A percentile compares a stretch with the other conserved stretches of the same genome.
phyloP scores from a whole-genome alignment of 2,888 invertebrate genomes.

The Zaprionus lineosus region DNA sequence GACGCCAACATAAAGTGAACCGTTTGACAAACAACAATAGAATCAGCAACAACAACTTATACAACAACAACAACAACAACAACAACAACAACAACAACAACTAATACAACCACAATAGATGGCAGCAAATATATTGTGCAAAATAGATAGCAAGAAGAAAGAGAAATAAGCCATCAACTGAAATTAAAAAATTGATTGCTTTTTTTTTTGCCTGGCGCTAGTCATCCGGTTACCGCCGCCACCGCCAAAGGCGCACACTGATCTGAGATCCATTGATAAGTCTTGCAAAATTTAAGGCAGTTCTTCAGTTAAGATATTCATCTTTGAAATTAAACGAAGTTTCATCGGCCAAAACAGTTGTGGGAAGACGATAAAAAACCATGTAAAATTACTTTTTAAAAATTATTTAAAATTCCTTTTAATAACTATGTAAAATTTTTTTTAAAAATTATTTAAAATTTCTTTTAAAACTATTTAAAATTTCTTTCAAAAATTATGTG shows the following conservation, averaged over 20 bases:
- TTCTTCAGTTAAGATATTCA: neutral
- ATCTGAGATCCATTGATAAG: conserved; percentile 20
- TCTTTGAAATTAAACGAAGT: no score
- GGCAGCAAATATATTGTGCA: neutral
- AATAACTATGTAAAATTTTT: no score
- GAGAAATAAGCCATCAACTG: conserved; percentile 44
- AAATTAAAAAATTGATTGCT: conserved; percentile 68
- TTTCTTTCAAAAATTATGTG: no score
- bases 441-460: no score
- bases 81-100: conserved; percentile 6
- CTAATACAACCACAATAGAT: no score
- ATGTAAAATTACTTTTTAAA: no score
- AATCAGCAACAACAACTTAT: neutral
- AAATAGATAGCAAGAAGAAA: conserved; percentile 21
- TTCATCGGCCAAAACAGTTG: no score
- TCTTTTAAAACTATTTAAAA: no score
- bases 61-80: conserved; percentile 23
- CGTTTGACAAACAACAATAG: conserved; percentile 19
- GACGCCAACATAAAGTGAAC: conserved; percentile 35
- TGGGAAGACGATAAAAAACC: neutral
- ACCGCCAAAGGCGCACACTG: conserved; percentile 43
- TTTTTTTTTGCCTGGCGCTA: conserved; percentile 61
- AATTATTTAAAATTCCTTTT: no score
- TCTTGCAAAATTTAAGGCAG: neutral
- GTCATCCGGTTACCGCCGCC: conserved; percentile 41